phyloP scores from a whole-genome alignment of 2,113 vertebrate genomes.

The Uropsilus gracilis region DNA sequence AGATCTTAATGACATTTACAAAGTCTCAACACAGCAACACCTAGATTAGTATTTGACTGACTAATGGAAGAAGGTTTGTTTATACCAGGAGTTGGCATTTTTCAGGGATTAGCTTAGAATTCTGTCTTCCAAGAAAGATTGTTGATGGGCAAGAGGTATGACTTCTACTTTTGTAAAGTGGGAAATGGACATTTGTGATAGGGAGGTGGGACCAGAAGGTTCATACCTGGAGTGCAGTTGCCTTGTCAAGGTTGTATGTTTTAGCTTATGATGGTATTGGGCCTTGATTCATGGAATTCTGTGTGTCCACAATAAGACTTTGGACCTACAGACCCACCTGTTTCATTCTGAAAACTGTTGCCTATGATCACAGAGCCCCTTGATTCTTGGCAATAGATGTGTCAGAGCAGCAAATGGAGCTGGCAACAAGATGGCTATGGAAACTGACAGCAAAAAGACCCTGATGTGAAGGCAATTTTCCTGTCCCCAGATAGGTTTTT shows the following conservation, averaged over 20 bases:
- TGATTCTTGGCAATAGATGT: not conserved
- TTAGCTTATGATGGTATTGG: not conserved
- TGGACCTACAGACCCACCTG: not conserved
- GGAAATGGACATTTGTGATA: not conserved
- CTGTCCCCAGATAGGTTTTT: not conserved
- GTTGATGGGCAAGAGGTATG: not conserved
- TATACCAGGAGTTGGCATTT: not conserved
- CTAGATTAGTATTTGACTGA: constrained; percentile 14
- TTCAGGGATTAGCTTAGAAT: not conserved
- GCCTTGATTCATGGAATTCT: not conserved
- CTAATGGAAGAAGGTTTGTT: not conserved
- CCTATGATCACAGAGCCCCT: not conserved
- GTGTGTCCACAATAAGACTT: not conserved
- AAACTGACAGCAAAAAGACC: not conserved
- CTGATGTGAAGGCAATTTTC: constrained; percentile 19
- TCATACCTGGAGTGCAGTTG: not conserved
- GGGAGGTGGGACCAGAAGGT: not conserved
- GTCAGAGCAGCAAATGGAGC: not conserved
- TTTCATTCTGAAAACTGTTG: constrained; percentile 30
- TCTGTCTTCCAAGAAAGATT: not conserved
- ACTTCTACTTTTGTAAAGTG: not conserved
- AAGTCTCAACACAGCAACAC: not conserved
- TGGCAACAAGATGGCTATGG: not conserved
- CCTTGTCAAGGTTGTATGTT: not conserved
- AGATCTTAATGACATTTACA: not conserved